Evolutionary conservation across 2,888 invertebrate genomes (phyloP).

Genomic region (Philereme transversata): DNA sequence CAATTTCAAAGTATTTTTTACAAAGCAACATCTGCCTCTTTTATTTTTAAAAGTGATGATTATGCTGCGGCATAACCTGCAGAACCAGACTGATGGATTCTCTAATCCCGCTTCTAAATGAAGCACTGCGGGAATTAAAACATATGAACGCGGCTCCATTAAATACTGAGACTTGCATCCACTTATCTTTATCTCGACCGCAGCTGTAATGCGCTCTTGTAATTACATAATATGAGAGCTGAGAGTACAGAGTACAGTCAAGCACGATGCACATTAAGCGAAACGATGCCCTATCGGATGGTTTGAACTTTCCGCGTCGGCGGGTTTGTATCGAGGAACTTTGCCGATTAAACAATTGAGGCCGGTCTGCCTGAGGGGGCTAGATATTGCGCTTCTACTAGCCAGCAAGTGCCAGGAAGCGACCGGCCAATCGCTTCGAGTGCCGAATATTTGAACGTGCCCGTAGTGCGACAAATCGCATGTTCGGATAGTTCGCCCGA

Average conservation of each 20-base stretch:
- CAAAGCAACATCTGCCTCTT: slow-evolving; percentile 5
- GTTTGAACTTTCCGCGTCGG: slow-evolving; percentile 64
- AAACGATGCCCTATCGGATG: slow-evolving; percentile 66
- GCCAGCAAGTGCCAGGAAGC: slow-evolving; percentile 24
- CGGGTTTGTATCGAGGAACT: slow-evolving; percentile 69
- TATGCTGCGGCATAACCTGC: slow-evolving; percentile 8
- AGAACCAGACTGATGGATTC: slow-evolving; percentile 11
- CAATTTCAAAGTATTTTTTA: slow-evolving; percentile 1
- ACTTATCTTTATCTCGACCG: slow-evolving; percentile 44
- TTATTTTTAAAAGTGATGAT: background rate
- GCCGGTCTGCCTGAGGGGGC: slow-evolving; percentile 48
- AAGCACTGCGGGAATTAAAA: slow-evolving; percentile 31
- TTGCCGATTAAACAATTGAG: slow-evolving; percentile 72
- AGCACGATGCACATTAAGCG: slow-evolving; percentile 58
- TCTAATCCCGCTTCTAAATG: slow-evolving; percentile 22
- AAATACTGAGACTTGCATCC: slow-evolving; percentile 34
- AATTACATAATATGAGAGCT: slow-evolving; percentile 46
- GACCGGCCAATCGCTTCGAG: slow-evolving; percentile 26
- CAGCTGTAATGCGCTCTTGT: slow-evolving; percentile 49
- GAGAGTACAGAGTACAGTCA: slow-evolving; percentile 48
- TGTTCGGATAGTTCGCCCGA: slow-evolving; percentile 24
- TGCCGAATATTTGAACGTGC: slow-evolving; percentile 30
- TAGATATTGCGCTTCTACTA: slow-evolving; percentile 53
- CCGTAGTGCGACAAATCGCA: slow-evolving; percentile 31
- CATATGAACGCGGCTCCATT: slow-evolving; percentile 30